These are phyloP conservation scores for Marisa cornuarietis DNA, from an alignment of 1,140 invertebrate species.

Conservation along the genomic window DNA sequence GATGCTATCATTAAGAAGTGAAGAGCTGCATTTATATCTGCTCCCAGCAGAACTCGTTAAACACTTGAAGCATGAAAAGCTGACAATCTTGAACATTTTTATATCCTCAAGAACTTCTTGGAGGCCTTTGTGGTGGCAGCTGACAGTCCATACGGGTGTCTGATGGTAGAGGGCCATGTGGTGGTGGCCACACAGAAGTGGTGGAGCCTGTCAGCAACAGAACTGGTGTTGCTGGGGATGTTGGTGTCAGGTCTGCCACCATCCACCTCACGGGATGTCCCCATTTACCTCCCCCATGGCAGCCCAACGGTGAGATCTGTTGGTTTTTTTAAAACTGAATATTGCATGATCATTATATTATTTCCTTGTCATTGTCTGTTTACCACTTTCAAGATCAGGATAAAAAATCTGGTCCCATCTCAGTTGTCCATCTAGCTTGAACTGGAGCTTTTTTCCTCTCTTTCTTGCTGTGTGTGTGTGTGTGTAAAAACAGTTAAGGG, in stretches of 20 bases:
- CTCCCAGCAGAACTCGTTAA: neutral
- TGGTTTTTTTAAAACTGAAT: neutral
- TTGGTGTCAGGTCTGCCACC: constrained; percentile 74
- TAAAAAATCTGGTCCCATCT: too few species aligned
- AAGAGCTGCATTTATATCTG: neutral
- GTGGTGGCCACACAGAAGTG: constrained; percentile 82
- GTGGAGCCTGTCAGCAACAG: constrained; percentile 77
- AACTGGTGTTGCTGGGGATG: constrained; percentile 78
- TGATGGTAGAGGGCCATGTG: constrained; percentile 79
- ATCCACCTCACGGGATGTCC: constrained; percentile 77
- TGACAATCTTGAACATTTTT: constrained; percentile 23
- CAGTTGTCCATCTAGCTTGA: too few species aligned
- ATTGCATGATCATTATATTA: too few species aligned
- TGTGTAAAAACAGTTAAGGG: too few species aligned
- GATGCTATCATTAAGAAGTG: too few species aligned
- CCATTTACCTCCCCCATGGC: constrained; percentile 83
- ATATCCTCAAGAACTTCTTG: constrained; percentile 74
- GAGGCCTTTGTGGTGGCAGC: constrained; percentile 80
- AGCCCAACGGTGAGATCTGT: constrained; percentile 78
- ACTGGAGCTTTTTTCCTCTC: too few species aligned
- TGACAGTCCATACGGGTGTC: constrained; percentile 81
- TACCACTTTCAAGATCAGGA: too few species aligned
- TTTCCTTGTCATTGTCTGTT: too few species aligned
- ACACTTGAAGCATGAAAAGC: neutral
- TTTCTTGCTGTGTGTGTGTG: too few species aligned